Conservation (phyloP, 1,140 invertebrate species). For the Gryllus bimaculatus region DNA sequence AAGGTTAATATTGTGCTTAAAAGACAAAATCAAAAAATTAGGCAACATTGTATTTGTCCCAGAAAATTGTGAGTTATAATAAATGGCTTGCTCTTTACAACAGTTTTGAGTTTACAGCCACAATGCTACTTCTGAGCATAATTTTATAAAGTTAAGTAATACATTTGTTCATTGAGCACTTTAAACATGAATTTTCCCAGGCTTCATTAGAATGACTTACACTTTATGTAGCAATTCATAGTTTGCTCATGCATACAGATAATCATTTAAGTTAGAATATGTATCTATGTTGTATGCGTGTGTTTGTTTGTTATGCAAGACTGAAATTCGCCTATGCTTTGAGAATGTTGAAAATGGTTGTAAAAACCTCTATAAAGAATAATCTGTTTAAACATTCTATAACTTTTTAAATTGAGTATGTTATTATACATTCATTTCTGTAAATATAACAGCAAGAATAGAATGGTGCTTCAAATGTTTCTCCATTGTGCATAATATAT, state of each 20-base stretch:
- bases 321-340: background rate
- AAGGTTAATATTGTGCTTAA: too few relatives aligned
- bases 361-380: background rate
- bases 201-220: background rate
- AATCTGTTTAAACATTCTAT: background rate
- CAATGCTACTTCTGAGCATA: too few relatives aligned
- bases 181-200: background rate
- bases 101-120: too few relatives aligned
- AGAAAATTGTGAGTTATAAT: background rate
- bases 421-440: conserved; percentile 6
- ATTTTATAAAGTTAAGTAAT: too few relatives aligned
- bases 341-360: background rate
- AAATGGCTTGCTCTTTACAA: background rate
- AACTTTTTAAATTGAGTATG: conserved; percentile 2
- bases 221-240: background rate
- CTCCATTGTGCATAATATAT: background rate
- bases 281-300: background rate
- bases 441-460: conserved; percentile 6
- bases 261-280: background rate
- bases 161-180: too few relatives aligned
- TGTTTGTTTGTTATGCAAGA: background rate
- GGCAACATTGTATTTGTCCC: too few relatives aligned
- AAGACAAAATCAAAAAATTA: too few relatives aligned
- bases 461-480: conserved; percentile 4
- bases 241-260: background rate